Percentiles rank a stretch among this genome's conserved stretches.
These are phyloP conservation scores for Drosophila hydei DNA, from an alignment of 1,140 invertebrate species.

Conservation along the genomic window DNA sequence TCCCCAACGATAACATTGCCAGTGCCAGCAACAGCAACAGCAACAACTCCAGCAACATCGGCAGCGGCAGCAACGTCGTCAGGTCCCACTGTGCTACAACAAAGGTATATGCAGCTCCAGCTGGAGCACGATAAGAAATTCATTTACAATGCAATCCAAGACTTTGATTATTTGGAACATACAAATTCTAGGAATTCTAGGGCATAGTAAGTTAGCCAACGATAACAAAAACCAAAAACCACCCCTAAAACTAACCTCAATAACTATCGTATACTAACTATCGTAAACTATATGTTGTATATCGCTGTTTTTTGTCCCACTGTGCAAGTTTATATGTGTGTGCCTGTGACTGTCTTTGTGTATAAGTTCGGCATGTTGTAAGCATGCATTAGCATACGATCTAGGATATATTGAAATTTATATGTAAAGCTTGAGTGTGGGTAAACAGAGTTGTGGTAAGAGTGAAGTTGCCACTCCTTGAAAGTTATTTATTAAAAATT, in stretches of 20 bases:
- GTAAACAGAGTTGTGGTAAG: too few relatives aligned
- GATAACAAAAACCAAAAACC: slow-evolving; percentile 8
- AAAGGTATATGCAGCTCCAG: slow-evolving; percentile 79
- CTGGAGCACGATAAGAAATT: slow-evolving; percentile 76
- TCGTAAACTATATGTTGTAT: slow-evolving; percentile 58
- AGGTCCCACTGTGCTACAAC: slow-evolving; percentile 64
- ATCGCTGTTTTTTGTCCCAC: slow-evolving; percentile 32
- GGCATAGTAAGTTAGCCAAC: slow-evolving; percentile 74
- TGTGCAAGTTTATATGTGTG: slow-evolving; percentile 30
- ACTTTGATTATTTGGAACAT: slow-evolving; percentile 73
- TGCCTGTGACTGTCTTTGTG: slow-evolving; percentile 23
- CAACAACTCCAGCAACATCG: slow-evolving; percentile 14
- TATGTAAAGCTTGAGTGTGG: not conserved
- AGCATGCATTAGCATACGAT: slow-evolving; percentile 25
- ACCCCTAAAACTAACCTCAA: slow-evolving; percentile 22
- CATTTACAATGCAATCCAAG: slow-evolving; percentile 76
- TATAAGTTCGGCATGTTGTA: not conserved
- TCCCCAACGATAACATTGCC: slow-evolving; percentile 71
- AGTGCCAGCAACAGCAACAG: slow-evolving; percentile 34
- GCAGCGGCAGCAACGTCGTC: slow-evolving; percentile 29
- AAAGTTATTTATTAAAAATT: too few relatives aligned
- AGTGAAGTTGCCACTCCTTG: too few relatives aligned
- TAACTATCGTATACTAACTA: slow-evolving; percentile 45
- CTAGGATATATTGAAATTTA: not conserved
- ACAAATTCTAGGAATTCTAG: slow-evolving; percentile 66